phyloP scores from a whole-genome alignment of 2,113 vertebrate species.

The Microtus ochrogaster region DNA sequence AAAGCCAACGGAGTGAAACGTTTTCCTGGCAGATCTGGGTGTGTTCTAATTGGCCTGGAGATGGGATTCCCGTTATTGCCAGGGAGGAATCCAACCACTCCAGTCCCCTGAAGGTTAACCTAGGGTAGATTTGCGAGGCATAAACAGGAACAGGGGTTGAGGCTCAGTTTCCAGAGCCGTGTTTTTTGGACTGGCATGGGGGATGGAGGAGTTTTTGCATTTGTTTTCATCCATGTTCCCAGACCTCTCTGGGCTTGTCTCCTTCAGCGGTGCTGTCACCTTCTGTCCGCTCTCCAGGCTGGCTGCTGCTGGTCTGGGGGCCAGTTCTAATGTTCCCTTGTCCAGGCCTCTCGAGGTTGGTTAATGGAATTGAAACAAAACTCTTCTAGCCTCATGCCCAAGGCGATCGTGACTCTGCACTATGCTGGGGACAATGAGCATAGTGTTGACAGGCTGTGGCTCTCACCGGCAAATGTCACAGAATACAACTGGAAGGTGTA shows the following conservation, averaged over 20 bases:
- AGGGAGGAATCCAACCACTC: constrained; percentile 47
- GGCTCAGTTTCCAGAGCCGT: constrained; percentile 55
- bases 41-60: constrained; percentile 74
- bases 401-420: constrained; percentile 12
- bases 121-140: constrained; percentile 56
- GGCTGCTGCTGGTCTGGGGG: not conserved
- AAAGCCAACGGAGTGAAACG: constrained; percentile 75
- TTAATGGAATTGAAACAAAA: constrained; percentile 15
- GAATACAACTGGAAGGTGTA: not conserved
- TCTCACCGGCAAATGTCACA: constrained; percentile 44
- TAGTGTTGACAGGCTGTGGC: not conserved
- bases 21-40: constrained; percentile 75
- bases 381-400: not conserved
- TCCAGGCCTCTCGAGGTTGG: not conserved
- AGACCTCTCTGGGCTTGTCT: not conserved
- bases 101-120: constrained; percentile 46
- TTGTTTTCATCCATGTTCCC: not conserved
- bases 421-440: constrained; percentile 30
- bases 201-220: not conserved
- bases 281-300: not conserved
- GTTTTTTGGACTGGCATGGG: constrained; percentile 41
- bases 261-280: not conserved
- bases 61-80: constrained; percentile 72
- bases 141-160: constrained; percentile 32
- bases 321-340: not conserved